These are phyloP conservation scores for Sylvia atricapilla DNA, from an alignment of 2,113 vertebrate species.

Conservation along the genomic window DNA sequence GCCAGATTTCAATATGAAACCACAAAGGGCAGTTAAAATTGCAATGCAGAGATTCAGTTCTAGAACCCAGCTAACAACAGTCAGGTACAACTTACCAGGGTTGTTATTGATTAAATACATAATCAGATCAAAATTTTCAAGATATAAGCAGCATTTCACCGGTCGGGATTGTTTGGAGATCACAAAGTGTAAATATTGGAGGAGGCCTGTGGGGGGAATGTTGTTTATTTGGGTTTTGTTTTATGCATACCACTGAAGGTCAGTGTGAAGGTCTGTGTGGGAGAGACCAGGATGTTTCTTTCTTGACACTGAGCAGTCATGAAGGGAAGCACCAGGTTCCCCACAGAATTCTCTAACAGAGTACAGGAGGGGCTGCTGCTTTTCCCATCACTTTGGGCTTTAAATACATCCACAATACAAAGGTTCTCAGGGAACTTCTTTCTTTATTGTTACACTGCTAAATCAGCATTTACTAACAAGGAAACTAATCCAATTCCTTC, in stretches of 20 bases:
- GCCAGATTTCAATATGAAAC: background rate
- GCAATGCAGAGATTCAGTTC: background rate
- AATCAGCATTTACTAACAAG: background rate
- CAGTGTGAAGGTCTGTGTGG: background rate
- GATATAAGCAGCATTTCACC: background rate
- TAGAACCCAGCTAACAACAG: background rate
- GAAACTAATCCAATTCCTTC: background rate
- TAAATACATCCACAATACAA: background rate
- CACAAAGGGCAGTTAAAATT: background rate
- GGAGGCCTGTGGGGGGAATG: background rate
- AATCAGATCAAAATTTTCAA: background rate
- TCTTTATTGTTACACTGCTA: background rate
- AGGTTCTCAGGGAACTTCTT: no score
- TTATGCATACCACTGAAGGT: background rate
- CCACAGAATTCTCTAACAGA: background rate
- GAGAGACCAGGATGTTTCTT: background rate
- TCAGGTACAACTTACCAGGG: background rate
- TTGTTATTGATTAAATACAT: background rate
- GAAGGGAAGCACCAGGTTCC: background rate
- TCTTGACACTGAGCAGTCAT: background rate
- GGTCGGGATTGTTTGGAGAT: background rate
- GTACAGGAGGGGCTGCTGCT: background rate
- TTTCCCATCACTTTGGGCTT: background rate
- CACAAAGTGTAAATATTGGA: background rate
- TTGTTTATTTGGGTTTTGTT: background rate